These are phyloP conservation scores for Sylvilagus floridanus DNA, from an alignment of 2,797 vertebrate species.

Conservation along the genomic window DNA sequence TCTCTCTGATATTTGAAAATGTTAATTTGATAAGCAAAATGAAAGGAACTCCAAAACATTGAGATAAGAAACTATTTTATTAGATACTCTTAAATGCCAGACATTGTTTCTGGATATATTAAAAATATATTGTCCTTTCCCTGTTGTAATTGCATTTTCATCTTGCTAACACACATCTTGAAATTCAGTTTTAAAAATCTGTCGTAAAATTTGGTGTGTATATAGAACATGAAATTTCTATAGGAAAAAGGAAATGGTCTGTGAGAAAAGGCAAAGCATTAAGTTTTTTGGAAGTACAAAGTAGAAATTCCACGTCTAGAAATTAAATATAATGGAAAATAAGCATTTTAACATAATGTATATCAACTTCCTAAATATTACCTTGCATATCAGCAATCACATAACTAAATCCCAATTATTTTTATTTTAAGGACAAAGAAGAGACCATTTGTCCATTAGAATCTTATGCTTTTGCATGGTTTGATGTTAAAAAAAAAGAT, in stretches of 20 bases:
- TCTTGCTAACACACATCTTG: background rate
- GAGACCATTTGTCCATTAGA: background rate
- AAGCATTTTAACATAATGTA: background rate
- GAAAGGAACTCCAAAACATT: background rate
- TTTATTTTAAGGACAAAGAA: slow-evolving; percentile 43
- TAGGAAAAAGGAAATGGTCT: background rate
- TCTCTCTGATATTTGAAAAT: background rate
- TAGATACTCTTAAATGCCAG: background rate
- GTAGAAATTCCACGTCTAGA: background rate
- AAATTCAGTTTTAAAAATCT: slow-evolving; percentile 57
- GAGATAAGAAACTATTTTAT: slow-evolving; percentile 11
- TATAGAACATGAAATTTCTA: background rate
- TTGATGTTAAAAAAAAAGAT: slow-evolving; percentile 40
- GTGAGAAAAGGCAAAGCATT: slow-evolving; percentile 37
- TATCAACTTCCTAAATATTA: background rate
- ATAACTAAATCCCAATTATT: background rate
- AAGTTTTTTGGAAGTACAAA: background rate
- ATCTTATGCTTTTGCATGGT: background rate
- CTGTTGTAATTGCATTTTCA: background rate
- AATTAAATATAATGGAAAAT: background rate
- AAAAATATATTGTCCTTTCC: background rate
- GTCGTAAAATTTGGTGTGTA: slow-evolving; percentile 17
- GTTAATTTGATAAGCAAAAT: slow-evolving; percentile 8
- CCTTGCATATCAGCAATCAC: background rate
- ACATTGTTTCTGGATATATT: background rate